Evolutionary conservation across 2,888 invertebrate species (phyloP).

Genomic region (Agrotis clavis): DNA sequence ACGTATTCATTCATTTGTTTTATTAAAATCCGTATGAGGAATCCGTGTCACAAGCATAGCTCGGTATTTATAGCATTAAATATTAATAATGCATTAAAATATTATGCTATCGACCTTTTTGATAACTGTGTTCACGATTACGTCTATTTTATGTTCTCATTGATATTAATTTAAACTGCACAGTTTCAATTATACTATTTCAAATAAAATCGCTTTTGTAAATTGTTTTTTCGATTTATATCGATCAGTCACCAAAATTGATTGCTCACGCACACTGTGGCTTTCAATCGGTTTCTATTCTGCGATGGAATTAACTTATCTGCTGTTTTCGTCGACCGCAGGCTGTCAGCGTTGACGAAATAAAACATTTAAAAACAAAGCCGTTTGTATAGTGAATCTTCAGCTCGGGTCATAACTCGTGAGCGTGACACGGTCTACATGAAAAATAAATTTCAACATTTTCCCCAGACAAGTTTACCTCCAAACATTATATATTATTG

Average conservation of each 20-base stretch:
- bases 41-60: slow-evolving; percentile 33
- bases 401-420: slow-evolving; percentile 31
- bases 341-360: slow-evolving; percentile 23
- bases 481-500: slow-evolving; percentile 44
- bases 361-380: slow-evolving; percentile 31
- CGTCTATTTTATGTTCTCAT: slow-evolving; percentile 25
- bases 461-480: slow-evolving; percentile 44
- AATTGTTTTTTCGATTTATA: slow-evolving; percentile 8
- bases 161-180: slow-evolving; percentile 17
- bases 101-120: slow-evolving; percentile 35
- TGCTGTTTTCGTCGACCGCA: background rate
- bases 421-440: slow-evolving; percentile 46
- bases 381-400: slow-evolving; percentile 42
- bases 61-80: slow-evolving; percentile 45
- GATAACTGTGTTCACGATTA: slow-evolving; percentile 42
- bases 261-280: slow-evolving; percentile 9
- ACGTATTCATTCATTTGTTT: slow-evolving; percentile 49
- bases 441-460: slow-evolving; percentile 61
- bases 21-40: slow-evolving; percentile 46
- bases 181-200: slow-evolving; percentile 19
- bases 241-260: slow-evolving; percentile 22
- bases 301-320: slow-evolving; percentile 2
- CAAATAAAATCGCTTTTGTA: slow-evolving; percentile 3
- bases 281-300: slow-evolving; percentile 8
- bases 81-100: slow-evolving; percentile 51